Conservation (phyloP, 2,113 vertebrate genomes). For the Tamias sibiricus region DNA sequence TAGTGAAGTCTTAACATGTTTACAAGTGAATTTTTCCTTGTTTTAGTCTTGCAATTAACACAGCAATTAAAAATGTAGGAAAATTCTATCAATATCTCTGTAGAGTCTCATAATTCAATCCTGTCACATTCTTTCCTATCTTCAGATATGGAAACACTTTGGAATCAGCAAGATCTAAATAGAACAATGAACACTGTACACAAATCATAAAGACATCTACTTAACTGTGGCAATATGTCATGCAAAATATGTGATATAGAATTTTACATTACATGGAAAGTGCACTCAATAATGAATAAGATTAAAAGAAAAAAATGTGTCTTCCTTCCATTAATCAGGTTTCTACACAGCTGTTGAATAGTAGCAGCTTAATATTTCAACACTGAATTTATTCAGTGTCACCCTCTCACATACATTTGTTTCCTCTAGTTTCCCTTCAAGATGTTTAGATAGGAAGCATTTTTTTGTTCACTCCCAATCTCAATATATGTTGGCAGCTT, state of each 20-base stretch:
- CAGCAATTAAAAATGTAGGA: neutral
- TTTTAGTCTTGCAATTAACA: neutral
- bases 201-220: neutral
- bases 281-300: neutral
- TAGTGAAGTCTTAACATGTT: neutral
- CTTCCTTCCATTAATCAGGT: neutral
- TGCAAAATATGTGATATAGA: neutral
- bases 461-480: neutral
- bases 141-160: neutral
- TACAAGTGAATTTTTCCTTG: neutral
- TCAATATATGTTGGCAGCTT: conserved; percentile 33
- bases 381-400: conserved; percentile 55
- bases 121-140: neutral
- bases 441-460: neutral
- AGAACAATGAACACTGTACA: neutral
- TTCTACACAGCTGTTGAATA: neutral
- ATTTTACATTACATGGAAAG: neutral
- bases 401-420: neutral
- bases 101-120: neutral
- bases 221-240: neutral
- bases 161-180: neutral
- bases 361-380: conserved; percentile 42
- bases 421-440: neutral
- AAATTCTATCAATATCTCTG: neutral
- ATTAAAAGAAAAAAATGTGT: neutral